Base-by-base conservation (phyloP, 2,797 vertebrate genomes). In the Melanotaenia pygmaea region DNA sequence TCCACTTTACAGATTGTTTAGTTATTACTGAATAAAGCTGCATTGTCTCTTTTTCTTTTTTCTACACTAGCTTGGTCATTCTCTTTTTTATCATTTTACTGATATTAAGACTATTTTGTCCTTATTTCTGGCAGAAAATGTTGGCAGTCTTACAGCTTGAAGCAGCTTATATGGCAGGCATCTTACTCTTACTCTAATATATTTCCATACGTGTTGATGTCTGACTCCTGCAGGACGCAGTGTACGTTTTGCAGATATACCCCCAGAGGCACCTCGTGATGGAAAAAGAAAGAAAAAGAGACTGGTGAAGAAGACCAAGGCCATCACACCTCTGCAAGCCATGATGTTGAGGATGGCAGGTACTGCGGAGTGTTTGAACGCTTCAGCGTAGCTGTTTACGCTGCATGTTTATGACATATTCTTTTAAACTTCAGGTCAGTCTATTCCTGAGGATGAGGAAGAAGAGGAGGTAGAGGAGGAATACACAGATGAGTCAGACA, bases 301-400 rank as follows among this genome's bases (percentile, higher is more conserved):
- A 62, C 80, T 95, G 67, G 96, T 97, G 80, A 99, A 98, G 92
- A 97, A 96, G 81, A 96, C 95, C 47, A 99, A 99, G 85, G 97
- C 96, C 45, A 96, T 99, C 74, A 99, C 98, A 12, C 98, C 98
- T 0, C 95, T 99, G 58, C 98, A 99, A 90, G 98, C 98, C 40
- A 99, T 99, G 97, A 99, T 99, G 98, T 94, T 99, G 30, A 95
- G 96, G 87, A 99, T 99, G 98, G 98, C 98, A 91, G 98, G 98
- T 99, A 90, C 26, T 38, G 24, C 14, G 8, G 10, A n/a, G 0
- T 0, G 50, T 1, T 8, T 1, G 28, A 28, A 28, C 28, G 28
- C 28, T 28, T 28, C 28, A 28, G 1, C 30, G 9, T 1, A n/a
- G 18, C 34, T 20, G 16, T 2, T 11, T 9, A 56, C 5, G 26